These are phyloP conservation scores for Hippocampus abdominalis DNA, from an alignment of 2,113 vertebrate genomes.

Conservation along the genomic window DNA sequence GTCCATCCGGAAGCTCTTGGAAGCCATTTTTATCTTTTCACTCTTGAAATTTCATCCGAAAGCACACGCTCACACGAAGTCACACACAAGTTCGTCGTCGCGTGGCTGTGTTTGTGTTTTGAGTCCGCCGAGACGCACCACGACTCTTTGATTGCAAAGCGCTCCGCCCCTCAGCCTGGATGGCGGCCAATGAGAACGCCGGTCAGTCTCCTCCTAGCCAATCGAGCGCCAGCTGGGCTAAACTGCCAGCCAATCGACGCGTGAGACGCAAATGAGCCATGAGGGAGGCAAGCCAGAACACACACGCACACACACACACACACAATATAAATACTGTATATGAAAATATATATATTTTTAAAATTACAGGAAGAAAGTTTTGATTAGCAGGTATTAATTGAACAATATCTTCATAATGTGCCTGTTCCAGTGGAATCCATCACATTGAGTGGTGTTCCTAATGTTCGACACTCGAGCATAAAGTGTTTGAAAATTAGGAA, in stretches of 20 bases:
- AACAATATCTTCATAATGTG: too few relatives aligned
- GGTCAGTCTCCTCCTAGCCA: background rate
- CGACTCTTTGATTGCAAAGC: conserved; percentile 13
- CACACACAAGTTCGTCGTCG: background rate
- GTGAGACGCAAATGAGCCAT: conserved; percentile 62
- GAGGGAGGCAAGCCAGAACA: conserved; percentile 30
- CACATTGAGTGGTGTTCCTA: too few relatives aligned
- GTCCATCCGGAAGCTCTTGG: conserved; percentile 60
- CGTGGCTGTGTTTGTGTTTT: background rate
- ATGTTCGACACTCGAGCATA: too few relatives aligned
- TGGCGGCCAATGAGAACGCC: conserved; percentile 32
- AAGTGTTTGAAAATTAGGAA: too few relatives aligned
- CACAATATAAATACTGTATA: background rate
- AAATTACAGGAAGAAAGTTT: too few relatives aligned
- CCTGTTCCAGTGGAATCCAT: too few relatives aligned
- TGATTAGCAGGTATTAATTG: too few relatives aligned
- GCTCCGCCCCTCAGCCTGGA: background rate
- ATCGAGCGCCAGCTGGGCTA: conserved; percentile 12
- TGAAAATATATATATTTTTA: background rate
- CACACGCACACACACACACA: too few relatives aligned
- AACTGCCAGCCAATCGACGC: conserved; percentile 28
- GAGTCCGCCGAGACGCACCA: background rate
- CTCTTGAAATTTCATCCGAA: background rate
- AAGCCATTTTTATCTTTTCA: conserved; percentile 31
- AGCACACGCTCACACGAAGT: background rate